Percentiles rank a stretch among this genome's conserved stretches.
Evolutionary conservation across 2,113 vertebrate genomes (phyloP).

Genomic region (Drymodes brunneopygia): DNA sequence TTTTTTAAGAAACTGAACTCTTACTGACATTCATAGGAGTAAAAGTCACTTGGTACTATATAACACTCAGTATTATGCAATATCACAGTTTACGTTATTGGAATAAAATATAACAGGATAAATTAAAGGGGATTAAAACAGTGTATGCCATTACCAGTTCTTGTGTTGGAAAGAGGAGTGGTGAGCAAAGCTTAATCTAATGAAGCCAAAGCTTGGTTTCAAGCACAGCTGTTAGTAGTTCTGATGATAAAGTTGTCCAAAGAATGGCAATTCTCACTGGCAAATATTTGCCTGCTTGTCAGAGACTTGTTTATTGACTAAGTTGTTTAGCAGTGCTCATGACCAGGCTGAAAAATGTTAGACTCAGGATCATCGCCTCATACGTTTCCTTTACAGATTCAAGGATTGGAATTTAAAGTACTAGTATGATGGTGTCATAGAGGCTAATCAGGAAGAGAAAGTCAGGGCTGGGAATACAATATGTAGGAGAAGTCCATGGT

Average conservation of each 20-base stretch:
- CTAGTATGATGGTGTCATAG: neutral
- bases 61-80: conserved; percentile 14
- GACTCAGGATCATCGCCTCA: neutral
- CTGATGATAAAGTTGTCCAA: conserved; percentile 1
- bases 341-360: neutral
- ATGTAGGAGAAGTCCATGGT: neutral
- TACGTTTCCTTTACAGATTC: neutral
- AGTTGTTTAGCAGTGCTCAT: neutral
- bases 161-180: conserved; percentile 1
- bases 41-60: neutral
- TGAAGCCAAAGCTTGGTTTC: conserved; percentile 13
- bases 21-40: neutral
- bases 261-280: neutral
- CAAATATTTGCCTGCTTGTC: neutral
- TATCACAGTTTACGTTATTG: conserved; percentile 38
- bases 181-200: conserved; percentile 5
- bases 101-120: conserved; percentile 44
- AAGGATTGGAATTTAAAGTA: neutral
- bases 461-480: neutral
- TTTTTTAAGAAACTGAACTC: conserved; percentile 16
- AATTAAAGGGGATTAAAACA: conserved; percentile 9
- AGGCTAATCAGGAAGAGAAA: neutral
- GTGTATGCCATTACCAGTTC: neutral
- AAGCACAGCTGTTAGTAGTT: neutral
- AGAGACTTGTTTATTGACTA: neutral